phyloP scores from a whole-genome alignment of 2,113 vertebrate genomes.

The Arizona elegans region DNA sequence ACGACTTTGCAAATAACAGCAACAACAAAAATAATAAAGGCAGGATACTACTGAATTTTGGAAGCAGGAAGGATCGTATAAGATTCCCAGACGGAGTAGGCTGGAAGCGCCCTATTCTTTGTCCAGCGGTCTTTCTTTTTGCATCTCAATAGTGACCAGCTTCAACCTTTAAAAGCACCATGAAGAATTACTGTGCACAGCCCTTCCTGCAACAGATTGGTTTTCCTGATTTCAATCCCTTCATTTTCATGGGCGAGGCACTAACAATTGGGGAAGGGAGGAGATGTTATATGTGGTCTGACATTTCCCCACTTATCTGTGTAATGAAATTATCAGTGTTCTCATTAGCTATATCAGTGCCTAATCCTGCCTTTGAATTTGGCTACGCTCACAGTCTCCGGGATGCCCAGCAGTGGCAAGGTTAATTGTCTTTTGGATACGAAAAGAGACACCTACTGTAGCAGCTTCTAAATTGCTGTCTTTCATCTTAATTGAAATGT shows the following conservation, averaged over 20 bases:
- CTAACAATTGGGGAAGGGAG: background rate
- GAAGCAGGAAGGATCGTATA: background rate
- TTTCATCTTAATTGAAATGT: background rate
- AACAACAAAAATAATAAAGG: no score
- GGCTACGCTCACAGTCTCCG: conserved; percentile 21
- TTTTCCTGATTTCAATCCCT: background rate
- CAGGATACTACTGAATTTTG: background rate
- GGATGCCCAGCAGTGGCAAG: background rate
- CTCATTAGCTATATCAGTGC: background rate
- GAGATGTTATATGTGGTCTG: background rate
- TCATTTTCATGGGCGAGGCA: background rate
- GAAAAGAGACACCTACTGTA: background rate
- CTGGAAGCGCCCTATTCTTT: background rate
- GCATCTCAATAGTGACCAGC: background rate
- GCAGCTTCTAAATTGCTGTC: background rate
- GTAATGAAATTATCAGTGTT: background rate
- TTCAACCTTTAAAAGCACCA: conserved; percentile 14
- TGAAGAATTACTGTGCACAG: background rate
- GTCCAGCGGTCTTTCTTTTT: background rate
- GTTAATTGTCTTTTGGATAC: conserved; percentile 39
- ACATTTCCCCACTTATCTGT: background rate
- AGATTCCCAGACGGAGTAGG: background rate
- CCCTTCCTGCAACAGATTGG: background rate
- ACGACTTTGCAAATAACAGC: no score
- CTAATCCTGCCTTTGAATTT: conserved; percentile 25